Base-by-base conservation (phyloP, 2,888 invertebrate species). In the Dasysyrphus albostriatus region DNA sequence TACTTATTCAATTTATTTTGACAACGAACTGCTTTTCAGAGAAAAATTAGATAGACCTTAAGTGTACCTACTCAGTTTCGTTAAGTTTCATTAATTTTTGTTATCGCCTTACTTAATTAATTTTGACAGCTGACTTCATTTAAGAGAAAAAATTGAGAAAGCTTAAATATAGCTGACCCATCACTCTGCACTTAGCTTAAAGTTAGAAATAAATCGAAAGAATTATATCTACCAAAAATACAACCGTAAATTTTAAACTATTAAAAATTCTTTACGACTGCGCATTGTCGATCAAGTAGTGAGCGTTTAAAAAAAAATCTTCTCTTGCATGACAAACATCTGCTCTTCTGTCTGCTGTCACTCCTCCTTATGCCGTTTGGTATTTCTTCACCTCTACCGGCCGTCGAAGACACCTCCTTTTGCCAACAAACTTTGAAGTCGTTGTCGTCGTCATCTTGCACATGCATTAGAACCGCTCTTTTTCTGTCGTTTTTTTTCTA, bases 291-390 rank as follows among this genome's bases (percentile, higher is more conserved):
- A 76, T 72, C 44, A 56, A 72, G 76, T 54, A 51, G 51, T 69
- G 70, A 51, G 12, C 51, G 44, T 29, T 74, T 69, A 24, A 74
- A 6, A 58, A 16, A 77, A 77, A 74, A 73, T 85, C 85, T 85
- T 85, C 85, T 85, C 85, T 82, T 85, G 85, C 85, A 85, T 85
- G 85, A 85, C 85, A 85, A 85, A 85, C 85, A 85, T 85, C 85
- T 85, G 85, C 85, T 85, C 82, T 74, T 82, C 77, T 77, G 85
- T 85, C 85, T 85, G 82, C 81, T 74, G 77, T 76, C 80, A 65
- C 76, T 69, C 69, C 69, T 69, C 69, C 69, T 69, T 80, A 59
- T 73, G 58, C 69, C 51, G 69, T 54, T 69, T 69, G 39, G 51
- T 37, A n/a, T 69, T 69, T 12, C 49, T 34, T 67, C 69, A 72